These are phyloP conservation scores for Drosophila antonietae DNA, from an alignment of 2,888 invertebrate species.

Conservation along the genomic window DNA sequence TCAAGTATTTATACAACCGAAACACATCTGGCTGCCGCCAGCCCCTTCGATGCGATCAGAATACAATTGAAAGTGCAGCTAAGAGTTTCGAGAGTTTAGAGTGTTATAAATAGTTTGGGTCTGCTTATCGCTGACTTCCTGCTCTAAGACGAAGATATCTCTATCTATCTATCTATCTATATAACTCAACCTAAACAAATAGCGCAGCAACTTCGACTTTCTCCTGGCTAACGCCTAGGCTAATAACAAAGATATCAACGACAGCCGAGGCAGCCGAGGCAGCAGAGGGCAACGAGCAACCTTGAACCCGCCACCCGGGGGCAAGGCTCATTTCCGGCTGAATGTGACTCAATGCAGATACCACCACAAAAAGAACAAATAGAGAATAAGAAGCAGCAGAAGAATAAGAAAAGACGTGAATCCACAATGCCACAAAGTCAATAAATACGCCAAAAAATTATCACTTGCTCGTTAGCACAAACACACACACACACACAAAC, in stretches of 20 bases:
- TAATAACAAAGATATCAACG: conserved; percentile 73
- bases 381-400: conserved; percentile 5
- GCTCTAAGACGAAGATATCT: conserved; percentile 30
- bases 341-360: conserved; percentile 40
- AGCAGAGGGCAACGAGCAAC: conserved; percentile 35
- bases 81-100: conserved; percentile 13
- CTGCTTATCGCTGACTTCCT: conserved; percentile 56
- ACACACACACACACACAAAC: conserved; percentile 26
- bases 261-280: neutral
- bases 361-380: conserved; percentile 23
- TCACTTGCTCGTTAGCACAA: conserved; percentile 73
- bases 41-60: neutral
- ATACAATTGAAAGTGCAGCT: conserved; percentile 24
- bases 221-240: conserved; percentile 40
- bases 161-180: neutral
- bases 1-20: neutral
- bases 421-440: conserved; percentile 73
- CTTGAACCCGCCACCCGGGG: conserved; percentile 57
- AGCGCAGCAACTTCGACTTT: conserved; percentile 27
- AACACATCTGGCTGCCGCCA: conserved; percentile 7
- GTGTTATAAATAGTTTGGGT: conserved; percentile 47
- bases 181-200: conserved; percentile 46
- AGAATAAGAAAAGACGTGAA: conserved; percentile 34
- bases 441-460: conserved; percentile 77
- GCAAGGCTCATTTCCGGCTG: conserved; percentile 70